Evolutionary conservation across 2,113 vertebrate species (phyloP).

Genomic region (Argyrosomus japonicus): DNA sequence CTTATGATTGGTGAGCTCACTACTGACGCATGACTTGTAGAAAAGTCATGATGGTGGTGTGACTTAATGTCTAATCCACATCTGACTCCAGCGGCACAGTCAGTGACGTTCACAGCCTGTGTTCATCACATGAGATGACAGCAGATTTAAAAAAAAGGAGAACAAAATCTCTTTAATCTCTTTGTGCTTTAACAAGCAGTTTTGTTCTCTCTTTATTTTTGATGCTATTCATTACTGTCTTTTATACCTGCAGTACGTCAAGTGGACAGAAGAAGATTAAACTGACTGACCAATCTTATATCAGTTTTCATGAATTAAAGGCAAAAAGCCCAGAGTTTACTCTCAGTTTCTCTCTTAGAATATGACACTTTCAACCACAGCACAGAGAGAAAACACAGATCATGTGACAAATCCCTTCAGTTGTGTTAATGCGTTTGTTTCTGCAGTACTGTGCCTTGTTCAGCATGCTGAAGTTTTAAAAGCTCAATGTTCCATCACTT

Average conservation of each 20-base stretch:
- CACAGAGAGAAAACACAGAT: constrained; percentile 1
- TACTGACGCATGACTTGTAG: constrained; percentile 18
- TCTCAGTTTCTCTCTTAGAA: background rate
- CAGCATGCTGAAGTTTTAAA: background rate
- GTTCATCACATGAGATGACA: constrained; percentile 28
- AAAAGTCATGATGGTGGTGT: constrained; percentile 32
- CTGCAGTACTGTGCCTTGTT: background rate
- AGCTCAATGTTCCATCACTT: background rate
- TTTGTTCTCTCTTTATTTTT: background rate
- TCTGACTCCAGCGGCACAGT: background rate
- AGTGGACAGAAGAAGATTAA: background rate
- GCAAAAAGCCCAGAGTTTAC: background rate
- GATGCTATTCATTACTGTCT: no score
- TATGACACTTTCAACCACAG: background rate
- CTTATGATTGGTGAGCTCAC: constrained; percentile 64
- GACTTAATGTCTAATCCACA: background rate
- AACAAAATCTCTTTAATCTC: background rate
- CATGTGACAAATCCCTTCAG: background rate
- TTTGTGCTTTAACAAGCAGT: background rate
- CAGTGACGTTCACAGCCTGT: background rate
- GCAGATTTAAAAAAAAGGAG: background rate
- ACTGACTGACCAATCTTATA: background rate
- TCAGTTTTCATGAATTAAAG: background rate
- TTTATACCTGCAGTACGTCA: background rate
- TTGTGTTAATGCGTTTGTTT: background rate